Evolutionary conservation across 2,797 vertebrate species (phyloP).

Genomic region (Ptychadena robeensis): DNA sequence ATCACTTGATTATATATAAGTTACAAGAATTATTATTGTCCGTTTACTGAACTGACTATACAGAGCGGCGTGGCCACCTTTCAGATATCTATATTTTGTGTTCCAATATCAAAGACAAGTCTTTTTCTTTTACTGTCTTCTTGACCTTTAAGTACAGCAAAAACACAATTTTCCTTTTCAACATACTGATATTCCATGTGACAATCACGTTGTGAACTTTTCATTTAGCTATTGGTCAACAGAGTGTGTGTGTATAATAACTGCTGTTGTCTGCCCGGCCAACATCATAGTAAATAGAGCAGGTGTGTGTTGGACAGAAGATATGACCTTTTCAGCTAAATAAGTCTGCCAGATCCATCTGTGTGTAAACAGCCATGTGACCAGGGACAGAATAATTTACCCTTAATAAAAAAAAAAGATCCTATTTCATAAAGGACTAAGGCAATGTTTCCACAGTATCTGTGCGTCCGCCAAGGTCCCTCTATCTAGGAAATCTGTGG

Average conservation of each 20-base stretch:
- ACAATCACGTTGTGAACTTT: constrained; percentile 54
- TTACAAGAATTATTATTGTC: too few relatives aligned
- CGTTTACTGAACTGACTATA: background rate
- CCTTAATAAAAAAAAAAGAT: background rate
- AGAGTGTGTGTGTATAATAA: constrained; percentile 5
- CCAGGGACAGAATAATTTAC: background rate
- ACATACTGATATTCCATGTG: constrained; percentile 45
- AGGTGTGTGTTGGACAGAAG: constrained; percentile 8
- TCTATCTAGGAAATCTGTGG: too few relatives aligned
- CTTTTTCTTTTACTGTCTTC: constrained; percentile 12
- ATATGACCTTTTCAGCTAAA: constrained; percentile 46
- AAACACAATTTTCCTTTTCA: constrained; percentile 9
- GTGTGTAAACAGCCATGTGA: background rate
- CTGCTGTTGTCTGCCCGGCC: background rate
- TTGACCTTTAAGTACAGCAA: constrained; percentile 48
- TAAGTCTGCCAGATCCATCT: background rate
- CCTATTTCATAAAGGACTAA: background rate
- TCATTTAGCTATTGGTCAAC: constrained; percentile 44
- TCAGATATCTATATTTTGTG: background rate
- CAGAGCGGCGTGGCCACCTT: background rate
- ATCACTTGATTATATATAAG: background rate
- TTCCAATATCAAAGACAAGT: background rate
- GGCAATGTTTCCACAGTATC: too few relatives aligned
- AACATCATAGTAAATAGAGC: constrained; percentile 18
- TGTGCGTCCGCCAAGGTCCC: too few relatives aligned